Percentiles rank a stretch among this genome's conserved stretches.
These are phyloP conservation scores for Psilanteris sp. DNA, from an alignment of 1,140 invertebrate genomes.

Conservation along the genomic window DNA sequence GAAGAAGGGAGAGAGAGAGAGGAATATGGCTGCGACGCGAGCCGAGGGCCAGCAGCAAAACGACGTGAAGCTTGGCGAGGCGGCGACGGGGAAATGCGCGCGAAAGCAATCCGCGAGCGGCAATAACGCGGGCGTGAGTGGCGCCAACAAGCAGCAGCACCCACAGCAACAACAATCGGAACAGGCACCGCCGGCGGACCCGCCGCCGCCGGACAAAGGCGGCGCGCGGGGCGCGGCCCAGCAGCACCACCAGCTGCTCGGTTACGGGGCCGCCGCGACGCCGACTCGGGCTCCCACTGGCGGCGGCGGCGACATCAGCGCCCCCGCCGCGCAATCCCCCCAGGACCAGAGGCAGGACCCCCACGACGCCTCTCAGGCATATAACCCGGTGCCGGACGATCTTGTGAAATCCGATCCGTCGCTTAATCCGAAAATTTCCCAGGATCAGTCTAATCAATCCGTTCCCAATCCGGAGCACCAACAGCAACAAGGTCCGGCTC, in stretches of 20 bases:
- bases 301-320: no score
- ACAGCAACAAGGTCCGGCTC: slow-evolving; percentile 70
- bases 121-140: slow-evolving; percentile 1
- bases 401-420: no score
- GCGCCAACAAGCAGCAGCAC: slow-evolving; percentile 24
- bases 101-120: slow-evolving; percentile 68
- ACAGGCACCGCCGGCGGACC: slow-evolving; percentile 73
- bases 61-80: slow-evolving; percentile 80
- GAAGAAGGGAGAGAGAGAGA: slow-evolving; percentile 53
- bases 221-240: slow-evolving; percentile 74
- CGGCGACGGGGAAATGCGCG: slow-evolving; percentile 73
- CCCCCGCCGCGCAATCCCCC: slow-evolving; percentile 74
- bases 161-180: slow-evolving; percentile 58
- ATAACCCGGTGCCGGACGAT: slow-evolving; percentile 27
- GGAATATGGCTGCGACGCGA: slow-evolving; percentile 81
- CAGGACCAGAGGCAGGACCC: slow-evolving; percentile 61
- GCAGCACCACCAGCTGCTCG: slow-evolving; percentile 70
- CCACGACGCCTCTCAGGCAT: slow-evolving; percentile 11
- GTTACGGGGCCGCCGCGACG: slow-evolving; percentile 28
- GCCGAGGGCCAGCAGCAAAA: slow-evolving; percentile 81
- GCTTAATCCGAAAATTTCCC: no score
- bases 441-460: no score
- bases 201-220: slow-evolving; percentile 74
- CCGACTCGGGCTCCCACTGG: slow-evolving; percentile 73
- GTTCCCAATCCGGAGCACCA: not conserved